Conservation (phyloP, 2,888 invertebrate genomes). For the Hydroisotoma schaefferi region DNA sequence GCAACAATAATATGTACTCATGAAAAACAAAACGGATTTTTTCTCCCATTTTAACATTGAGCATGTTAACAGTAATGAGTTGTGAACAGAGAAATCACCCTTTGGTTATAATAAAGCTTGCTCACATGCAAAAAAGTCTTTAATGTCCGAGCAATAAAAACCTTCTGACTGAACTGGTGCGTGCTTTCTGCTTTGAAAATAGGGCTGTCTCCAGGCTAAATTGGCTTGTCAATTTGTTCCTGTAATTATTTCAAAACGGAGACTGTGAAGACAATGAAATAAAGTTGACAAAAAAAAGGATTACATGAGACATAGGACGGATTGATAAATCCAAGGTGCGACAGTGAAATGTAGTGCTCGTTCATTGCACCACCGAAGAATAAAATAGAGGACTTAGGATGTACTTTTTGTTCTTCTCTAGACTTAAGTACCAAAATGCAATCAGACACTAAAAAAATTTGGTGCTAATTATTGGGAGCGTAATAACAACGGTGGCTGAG, state of each 20-base stretch:
- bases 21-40: too few relatives aligned
- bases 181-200: slow-evolving; percentile 8
- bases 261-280: slow-evolving; percentile 23
- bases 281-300: slow-evolving; percentile 16
- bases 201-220: slow-evolving; percentile 14
- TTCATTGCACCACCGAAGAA: neutral
- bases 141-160: neutral
- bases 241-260: slow-evolving; percentile 30
- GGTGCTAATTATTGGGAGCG: slow-evolving; percentile 43
- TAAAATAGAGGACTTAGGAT: neutral
- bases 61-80: neutral
- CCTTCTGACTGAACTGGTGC: neutral
- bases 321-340: neutral
- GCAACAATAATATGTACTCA: too few relatives aligned
- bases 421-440: slow-evolving; percentile 9
- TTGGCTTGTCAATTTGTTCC: slow-evolving; percentile 24
- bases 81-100: slow-evolving; percentile 5
- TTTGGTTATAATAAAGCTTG: neutral
- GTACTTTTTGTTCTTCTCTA: neutral
- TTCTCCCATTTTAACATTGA: neutral
- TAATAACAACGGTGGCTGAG: slow-evolving; percentile 42
- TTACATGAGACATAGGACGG: neutral
- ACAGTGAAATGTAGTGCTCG: neutral
- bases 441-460: slow-evolving; percentile 29
- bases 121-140: slow-evolving; percentile 1